Conservation (phyloP, 2,797 vertebrate species). For the Enteromius viviparus region DNA sequence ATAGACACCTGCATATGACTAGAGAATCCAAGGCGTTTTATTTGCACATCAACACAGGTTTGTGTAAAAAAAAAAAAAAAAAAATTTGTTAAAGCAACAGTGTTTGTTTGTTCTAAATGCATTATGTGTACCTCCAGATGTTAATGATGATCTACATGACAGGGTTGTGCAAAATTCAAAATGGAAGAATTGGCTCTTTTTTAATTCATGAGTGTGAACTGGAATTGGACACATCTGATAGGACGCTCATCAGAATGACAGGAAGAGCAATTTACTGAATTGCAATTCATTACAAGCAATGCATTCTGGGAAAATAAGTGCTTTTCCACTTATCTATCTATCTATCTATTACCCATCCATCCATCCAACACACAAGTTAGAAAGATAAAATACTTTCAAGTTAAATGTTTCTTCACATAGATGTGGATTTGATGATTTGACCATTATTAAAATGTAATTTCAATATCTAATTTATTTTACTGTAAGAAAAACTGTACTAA, state of each 20-base stretch:
- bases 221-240: too few species aligned
- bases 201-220: neutral
- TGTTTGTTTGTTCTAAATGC: constrained; percentile 7
- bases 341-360: neutral
- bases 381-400: too few species aligned
- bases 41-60: constrained; percentile 28
- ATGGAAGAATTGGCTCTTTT: neutral
- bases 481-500: neutral
- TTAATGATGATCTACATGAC: neutral
- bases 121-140: neutral
- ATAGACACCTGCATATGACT: neutral
- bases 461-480: neutral
- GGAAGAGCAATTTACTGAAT: neutral
- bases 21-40: neutral
- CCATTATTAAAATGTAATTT: neutral
- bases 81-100: neutral
- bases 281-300: neutral
- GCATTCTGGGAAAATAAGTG: neutral
- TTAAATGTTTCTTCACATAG: neutral
- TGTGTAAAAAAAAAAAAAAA: constrained; percentile 26
- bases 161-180: constrained; percentile 22
- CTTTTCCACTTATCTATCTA: neutral
- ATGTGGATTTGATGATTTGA: neutral
- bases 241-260: neutral
- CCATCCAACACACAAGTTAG: neutral